phyloP scores from a whole-genome alignment of 2,113 vertebrate genomes.

The Marmota monax region DNA sequence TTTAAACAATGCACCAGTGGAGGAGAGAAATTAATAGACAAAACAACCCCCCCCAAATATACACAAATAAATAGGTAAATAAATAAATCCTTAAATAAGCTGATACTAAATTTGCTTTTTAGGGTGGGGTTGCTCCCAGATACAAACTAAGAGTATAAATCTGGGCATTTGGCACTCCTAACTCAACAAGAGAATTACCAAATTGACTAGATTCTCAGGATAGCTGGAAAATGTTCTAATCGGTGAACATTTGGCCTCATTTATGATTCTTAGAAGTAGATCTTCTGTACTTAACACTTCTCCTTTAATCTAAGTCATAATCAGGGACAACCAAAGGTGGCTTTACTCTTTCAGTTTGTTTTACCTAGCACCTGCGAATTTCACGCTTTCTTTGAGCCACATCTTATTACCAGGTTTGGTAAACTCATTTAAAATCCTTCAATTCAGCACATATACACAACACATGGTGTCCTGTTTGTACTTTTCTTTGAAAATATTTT shows the following conservation, averaged over 20 bases:
- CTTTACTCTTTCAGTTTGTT: neutral
- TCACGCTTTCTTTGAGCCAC: neutral
- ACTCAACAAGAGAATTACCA: neutral
- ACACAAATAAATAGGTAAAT: neutral
- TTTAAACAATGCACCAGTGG: neutral
- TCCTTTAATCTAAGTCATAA: neutral
- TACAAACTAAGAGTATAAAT: neutral
- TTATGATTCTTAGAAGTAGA: neutral
- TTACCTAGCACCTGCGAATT: neutral
- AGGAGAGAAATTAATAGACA: neutral
- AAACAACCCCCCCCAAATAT: neutral
- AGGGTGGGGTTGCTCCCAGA: neutral
- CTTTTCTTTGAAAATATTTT: neutral
- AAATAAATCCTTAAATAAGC: neutral
- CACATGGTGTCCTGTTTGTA: neutral
- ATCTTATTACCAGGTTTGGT: neutral
- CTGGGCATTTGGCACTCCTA: neutral
- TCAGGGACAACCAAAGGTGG: neutral
- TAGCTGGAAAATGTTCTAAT: neutral
- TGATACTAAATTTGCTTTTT: neutral
- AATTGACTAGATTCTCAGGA: constrained; percentile 15
- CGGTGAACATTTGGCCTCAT: neutral
- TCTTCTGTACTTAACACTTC: neutral
- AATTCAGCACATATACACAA: neutral
- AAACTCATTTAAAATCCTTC: neutral